phyloP scores from a whole-genome alignment of 2,113 vertebrate species.

The Chaetodon trifascialis region DNA sequence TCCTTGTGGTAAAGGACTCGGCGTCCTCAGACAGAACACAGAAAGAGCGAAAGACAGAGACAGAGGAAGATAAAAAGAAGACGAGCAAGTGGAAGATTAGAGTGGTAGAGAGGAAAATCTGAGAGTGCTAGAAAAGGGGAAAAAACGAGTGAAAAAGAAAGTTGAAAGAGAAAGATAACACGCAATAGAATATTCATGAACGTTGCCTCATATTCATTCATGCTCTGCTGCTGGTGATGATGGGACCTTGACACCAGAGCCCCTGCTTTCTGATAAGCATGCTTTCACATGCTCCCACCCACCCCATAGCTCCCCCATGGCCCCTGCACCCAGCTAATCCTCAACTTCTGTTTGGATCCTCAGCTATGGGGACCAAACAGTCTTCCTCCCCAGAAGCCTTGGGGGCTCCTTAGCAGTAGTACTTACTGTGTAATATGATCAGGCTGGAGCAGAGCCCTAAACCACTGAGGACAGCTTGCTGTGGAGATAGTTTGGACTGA shows the following conservation, averaged over 20 bases:
- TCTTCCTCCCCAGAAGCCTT: constrained; percentile 56
- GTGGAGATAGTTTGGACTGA: constrained; percentile 59
- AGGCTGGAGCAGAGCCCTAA: constrained; percentile 56
- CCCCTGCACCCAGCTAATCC: constrained; percentile 55
- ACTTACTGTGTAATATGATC: constrained; percentile 74
- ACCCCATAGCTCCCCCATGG: constrained; percentile 33
- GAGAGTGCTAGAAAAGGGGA: neutral
- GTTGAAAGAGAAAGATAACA: constrained; percentile 70
- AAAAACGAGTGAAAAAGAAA: constrained; percentile 30
- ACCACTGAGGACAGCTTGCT: constrained; percentile 51
- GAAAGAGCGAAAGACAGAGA: constrained; percentile 25
- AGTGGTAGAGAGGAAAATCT: constrained; percentile 19
- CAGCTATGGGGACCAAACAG: constrained; percentile 48
- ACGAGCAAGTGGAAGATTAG: constrained; percentile 48
- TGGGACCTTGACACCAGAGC: constrained; percentile 68
- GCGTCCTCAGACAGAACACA: constrained; percentile 35
- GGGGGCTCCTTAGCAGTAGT: constrained; percentile 47
- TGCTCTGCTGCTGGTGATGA: constrained; percentile 67
- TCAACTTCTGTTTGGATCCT: constrained; percentile 52
- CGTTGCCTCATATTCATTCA: constrained; percentile 70
- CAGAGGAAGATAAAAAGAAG: constrained; percentile 37
- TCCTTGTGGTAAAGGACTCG: constrained; percentile 36
- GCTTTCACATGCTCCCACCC: constrained; percentile 51
- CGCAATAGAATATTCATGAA: constrained; percentile 77
- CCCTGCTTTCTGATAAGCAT: constrained; percentile 63